Conservation (phyloP, 30 jellyfish, hydroid and myxozoan species). For the Cassiopea xamachana region DNA sequence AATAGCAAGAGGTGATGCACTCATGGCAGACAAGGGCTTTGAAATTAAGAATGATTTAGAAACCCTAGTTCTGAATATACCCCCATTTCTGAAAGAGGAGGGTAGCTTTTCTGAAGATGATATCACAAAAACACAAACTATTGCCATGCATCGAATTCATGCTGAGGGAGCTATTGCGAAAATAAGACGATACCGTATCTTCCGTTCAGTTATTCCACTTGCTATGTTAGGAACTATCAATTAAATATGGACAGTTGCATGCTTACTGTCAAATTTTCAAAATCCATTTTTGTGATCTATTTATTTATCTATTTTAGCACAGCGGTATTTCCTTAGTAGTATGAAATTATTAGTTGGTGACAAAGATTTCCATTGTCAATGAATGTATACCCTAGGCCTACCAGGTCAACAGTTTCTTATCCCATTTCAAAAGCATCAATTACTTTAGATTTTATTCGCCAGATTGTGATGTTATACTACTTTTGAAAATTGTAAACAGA, state of each 20-base stretch:
- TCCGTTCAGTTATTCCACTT: slow-evolving; percentile 1
- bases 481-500: too few relatives aligned
- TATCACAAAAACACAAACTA: slow-evolving; percentile 2
- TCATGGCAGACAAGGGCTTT: slow-evolving; percentile 19
- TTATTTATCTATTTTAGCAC: too few relatives aligned
- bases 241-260: slow-evolving; percentile 11
- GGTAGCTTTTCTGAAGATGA: slow-evolving; percentile 3
- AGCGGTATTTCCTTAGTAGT: too few relatives aligned
- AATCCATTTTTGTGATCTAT: slow-evolving; percentile 2
- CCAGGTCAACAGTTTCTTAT: too few relatives aligned
- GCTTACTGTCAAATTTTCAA: slow-evolving; percentile 1
- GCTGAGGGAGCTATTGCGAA: not conserved
- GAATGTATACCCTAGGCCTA: too few relatives aligned
- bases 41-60: not conserved
- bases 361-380: too few relatives aligned
- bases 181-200: not conserved
- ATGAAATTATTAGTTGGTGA: too few relatives aligned
- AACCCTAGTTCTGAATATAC: not conserved
- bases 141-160: slow-evolving; percentile 13
- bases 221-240: slow-evolving; percentile 9
- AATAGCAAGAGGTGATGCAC: not conserved
- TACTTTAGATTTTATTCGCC: too few relatives aligned
- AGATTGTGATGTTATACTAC: too few relatives aligned
- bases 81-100: not conserved
- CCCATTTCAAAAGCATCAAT: too few relatives aligned